Evolutionary conservation across 2,113 vertebrate species (phyloP), one percentile per base, ranked within the genome.

Genomic region (Sorex araneus): DNA sequence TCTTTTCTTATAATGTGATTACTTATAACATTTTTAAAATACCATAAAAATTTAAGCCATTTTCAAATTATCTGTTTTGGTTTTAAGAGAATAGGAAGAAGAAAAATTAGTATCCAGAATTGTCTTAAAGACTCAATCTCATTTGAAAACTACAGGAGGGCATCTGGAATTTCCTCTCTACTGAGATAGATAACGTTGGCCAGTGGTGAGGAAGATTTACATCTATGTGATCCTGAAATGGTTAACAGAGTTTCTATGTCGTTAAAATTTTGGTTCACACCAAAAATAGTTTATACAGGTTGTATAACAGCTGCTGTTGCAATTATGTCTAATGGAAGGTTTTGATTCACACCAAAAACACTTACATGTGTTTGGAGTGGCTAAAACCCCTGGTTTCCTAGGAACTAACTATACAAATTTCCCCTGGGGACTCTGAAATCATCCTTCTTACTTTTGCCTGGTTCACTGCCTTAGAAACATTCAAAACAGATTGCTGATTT

Each of bases 301-400:
- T 97, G 96, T 96, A 73, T 94, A 97, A 96, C 95, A 97, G 95
- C 96, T 96, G 96, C 94, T 95, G 74, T 93, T 96, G 95, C 90
- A 96, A 96, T 96, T 96, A 96, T 93, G 92, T 94, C 95, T 96
- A 96, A 96, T 96, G 95, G 95, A 96, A 97, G 95, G 95, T 95
- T 97, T 97, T 97, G 94, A 96, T 97, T 96, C 95, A 95, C 96
- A 97, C 96, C 95, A 96, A 95, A 95, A 97, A 95, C 95, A 97
- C 91, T 96, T 97, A 96, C 94, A 97, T 95, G 95, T 97, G 95
- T 96, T 96, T 96, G 94, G 91, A 97, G 91, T 97, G 91, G 96
- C 95, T 96, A 60, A 97, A 94, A 96, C 89, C 94, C 95, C 92
- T 96, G 67, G 95, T 97, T 97, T 97, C 96, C 95, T 96, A 97